Conservation (phyloP, 2,113 vertebrate species). For the Festucalex cinctus region DNA sequence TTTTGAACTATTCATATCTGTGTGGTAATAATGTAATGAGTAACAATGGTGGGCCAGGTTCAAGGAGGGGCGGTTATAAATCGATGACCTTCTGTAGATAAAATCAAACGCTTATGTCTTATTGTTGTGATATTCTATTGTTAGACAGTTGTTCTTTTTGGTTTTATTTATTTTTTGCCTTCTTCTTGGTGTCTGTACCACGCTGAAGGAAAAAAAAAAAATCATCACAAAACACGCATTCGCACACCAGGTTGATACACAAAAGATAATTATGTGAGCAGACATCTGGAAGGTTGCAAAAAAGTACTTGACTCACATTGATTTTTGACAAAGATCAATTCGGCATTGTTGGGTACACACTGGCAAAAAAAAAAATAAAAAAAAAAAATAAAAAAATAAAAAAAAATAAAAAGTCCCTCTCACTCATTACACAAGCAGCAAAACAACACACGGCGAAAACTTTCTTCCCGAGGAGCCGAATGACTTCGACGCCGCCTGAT, state of each 20-base stretch:
- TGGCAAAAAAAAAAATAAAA: no score
- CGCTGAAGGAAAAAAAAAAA: background rate
- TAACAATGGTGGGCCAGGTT: no score
- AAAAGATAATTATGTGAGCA: conserved; percentile 4
- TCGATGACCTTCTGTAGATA: no score
- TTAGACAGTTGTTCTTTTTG: background rate
- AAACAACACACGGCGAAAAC: background rate
- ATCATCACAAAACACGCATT: background rate
- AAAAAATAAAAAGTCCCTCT: accelerated
- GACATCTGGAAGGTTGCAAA: background rate
- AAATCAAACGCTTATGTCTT: no score
- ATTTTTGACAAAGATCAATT: conserved; percentile 10
- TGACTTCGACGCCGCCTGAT: background rate
- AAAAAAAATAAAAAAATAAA: no score
- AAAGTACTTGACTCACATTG: background rate
- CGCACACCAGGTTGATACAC: background rate
- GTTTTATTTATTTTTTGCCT: background rate
- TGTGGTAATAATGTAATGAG: no score
- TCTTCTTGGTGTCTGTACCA: background rate
- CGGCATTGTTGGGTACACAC: background rate
- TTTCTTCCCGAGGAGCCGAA: background rate
- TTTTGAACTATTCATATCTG: no score
- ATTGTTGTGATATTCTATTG: no score
- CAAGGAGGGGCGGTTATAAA: no score
- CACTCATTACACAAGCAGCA: background rate